phyloP scores from a whole-genome alignment of 1,140 invertebrate genomes.

The Oscheius sp. region DNA sequence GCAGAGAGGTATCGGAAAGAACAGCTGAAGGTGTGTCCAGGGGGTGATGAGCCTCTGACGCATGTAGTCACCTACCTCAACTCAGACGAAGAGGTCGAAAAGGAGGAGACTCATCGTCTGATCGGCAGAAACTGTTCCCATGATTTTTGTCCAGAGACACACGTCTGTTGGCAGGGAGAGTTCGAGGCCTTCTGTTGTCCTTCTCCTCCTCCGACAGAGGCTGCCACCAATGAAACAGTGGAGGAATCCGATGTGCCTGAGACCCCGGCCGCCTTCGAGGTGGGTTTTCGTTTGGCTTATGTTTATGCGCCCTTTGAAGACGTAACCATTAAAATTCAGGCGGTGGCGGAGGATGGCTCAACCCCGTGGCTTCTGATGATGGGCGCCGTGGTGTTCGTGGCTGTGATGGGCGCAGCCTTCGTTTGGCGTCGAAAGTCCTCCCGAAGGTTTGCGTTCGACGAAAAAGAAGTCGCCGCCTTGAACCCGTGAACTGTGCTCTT shows the following conservation, averaged over 20 bases:
- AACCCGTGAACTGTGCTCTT: background rate
- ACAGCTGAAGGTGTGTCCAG: background rate
- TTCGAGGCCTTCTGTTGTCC: constrained; percentile 3
- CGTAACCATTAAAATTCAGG: too few relatives aligned
- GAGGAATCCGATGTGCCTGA: too few relatives aligned
- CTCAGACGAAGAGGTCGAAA: background rate
- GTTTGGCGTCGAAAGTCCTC: background rate
- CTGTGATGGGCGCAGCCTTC: background rate
- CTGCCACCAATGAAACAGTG: background rate
- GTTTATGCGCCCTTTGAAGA: too few relatives aligned
- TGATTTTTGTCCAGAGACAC: background rate
- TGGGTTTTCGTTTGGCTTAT: too few relatives aligned
- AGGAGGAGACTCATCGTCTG: background rate
- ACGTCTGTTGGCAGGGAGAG: background rate
- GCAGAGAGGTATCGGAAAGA: background rate
- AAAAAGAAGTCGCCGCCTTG: background rate
- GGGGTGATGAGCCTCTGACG: background rate
- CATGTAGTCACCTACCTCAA: background rate
- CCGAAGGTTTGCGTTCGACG: background rate
- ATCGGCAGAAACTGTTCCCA: background rate
- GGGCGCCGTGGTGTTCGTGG: background rate
- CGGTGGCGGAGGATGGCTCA: background rate
- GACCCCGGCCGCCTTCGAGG: background rate
- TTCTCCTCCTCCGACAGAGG: background rate
- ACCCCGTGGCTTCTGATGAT: background rate